Evolutionary conservation across 2,888 invertebrate species (phyloP).

Genomic region (Galerucella nymphaeae): DNA sequence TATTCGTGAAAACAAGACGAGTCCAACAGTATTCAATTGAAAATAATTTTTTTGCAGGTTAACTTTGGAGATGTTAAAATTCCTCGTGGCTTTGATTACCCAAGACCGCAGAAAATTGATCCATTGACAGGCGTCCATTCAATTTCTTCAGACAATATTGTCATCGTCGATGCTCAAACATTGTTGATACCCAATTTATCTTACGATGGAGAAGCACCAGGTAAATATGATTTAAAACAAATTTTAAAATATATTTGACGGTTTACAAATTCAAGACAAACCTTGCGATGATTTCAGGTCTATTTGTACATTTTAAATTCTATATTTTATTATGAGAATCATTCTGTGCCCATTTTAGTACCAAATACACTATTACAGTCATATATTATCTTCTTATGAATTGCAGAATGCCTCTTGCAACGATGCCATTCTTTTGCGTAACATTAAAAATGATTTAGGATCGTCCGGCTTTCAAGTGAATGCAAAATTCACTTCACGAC

Average conservation of each 20-base stretch:
- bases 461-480: no score
- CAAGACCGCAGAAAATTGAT: constrained; percentile 84
- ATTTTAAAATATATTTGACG: neutral
- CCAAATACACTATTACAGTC: no score
- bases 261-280: no score
- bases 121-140: constrained; percentile 83
- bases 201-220: constrained; percentile 93
- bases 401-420: no score
- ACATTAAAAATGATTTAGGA: no score
- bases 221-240: constrained; percentile 65
- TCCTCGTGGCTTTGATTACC: constrained; percentile 81
- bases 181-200: constrained; percentile 89
- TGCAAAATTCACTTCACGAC: no score
- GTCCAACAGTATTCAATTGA: neutral
- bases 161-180: constrained; percentile 93
- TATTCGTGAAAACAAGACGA: neutral
- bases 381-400: no score
- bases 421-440: no score
- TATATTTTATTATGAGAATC: no score
- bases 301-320: no score
- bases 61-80: constrained; percentile 91
- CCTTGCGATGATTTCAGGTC: no score
- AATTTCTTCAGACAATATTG: constrained; percentile 86
- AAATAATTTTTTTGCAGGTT: constrained; percentile 68
- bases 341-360: no score